These are phyloP conservation scores for Pseudorasbora parva DNA, from an alignment of 2,113 vertebrate genomes.

Conservation along the genomic window DNA sequence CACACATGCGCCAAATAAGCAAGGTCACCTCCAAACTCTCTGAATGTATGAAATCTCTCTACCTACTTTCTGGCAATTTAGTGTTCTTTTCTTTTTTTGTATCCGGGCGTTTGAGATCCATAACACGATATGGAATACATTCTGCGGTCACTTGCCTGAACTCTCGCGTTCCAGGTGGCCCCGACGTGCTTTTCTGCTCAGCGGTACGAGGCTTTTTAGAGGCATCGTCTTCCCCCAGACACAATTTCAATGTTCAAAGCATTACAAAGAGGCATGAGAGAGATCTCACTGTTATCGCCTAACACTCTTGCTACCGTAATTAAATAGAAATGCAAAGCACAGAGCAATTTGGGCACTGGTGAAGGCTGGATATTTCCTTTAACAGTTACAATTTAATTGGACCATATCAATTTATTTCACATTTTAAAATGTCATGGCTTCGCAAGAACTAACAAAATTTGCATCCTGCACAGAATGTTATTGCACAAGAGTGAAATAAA, in stretches of 20 bases:
- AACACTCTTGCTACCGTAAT: conserved; percentile 75
- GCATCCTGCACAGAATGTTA: conserved; percentile 69
- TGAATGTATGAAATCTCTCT: conserved; percentile 48
- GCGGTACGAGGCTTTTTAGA: conserved; percentile 58
- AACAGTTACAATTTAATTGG: conserved; percentile 76
- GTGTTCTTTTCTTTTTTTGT: conserved; percentile 28
- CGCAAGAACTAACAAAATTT: conserved; percentile 74
- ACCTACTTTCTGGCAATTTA: conserved; percentile 40
- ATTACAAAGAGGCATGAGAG: conserved; percentile 63
- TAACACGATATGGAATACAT: conserved; percentile 55
- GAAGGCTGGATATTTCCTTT: conserved; percentile 57
- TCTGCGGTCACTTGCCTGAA: conserved; percentile 50
- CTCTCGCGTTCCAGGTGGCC: conserved; percentile 54
- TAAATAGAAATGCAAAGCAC: conserved; percentile 75
- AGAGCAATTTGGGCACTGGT: conserved; percentile 74
- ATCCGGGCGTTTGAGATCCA: conserved; percentile 52
- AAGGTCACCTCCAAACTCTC: conserved; percentile 36
- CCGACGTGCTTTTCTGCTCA: conserved; percentile 60
- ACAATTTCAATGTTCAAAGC: conserved; percentile 67
- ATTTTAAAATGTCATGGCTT: conserved; percentile 80
- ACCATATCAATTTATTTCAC: conserved; percentile 79
- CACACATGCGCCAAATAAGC: conserved; percentile 36
- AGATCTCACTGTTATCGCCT: conserved; percentile 76
- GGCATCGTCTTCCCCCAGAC: conserved; percentile 57
- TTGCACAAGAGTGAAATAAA: conserved; percentile 70